A percentile compares a stretch with the other conserved stretches of the same genome.
These are phyloP conservation scores for Drosophila mulleri DNA, from an alignment of 2,888 invertebrate genomes.

Conservation along the genomic window DNA sequence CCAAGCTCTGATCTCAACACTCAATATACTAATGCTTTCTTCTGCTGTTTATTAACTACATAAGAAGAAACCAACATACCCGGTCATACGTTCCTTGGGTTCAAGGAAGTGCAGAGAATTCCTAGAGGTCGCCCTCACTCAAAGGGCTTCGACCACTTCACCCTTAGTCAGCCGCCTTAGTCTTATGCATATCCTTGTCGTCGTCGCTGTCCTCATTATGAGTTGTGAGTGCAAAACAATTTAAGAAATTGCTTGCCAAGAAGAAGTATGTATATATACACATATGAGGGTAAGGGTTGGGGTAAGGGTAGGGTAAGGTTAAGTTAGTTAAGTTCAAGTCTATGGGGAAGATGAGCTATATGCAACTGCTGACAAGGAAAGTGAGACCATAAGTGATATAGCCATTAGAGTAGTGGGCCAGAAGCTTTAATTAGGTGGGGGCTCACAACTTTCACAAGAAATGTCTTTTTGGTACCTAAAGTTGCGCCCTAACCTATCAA, in stretches of 20 bases:
- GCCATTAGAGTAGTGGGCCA: not conserved
- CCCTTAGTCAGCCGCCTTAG: slow-evolving; percentile 6
- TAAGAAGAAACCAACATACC: not conserved
- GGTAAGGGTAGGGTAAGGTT: not conserved
- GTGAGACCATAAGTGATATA: not conserved
- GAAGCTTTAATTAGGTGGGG: not conserved
- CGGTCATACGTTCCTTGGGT: not conserved
- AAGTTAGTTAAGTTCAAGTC: not conserved
- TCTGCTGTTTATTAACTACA: not conserved
- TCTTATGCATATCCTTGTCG: slow-evolving; percentile 24
- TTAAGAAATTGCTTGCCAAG: slow-evolving; percentile 68
- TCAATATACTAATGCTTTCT: not conserved
- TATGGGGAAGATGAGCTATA: not conserved
- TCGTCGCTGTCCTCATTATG: slow-evolving; percentile 50
- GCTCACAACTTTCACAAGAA: not conserved
- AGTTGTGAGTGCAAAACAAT: slow-evolving; percentile 70
- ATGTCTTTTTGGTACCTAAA: not conserved
- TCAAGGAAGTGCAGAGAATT: slow-evolving; percentile 1
- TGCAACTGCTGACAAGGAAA: not conserved
- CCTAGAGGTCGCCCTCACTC: slow-evolving; percentile 3
- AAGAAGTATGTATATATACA: slow-evolving; percentile 11
- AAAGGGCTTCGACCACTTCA: not conserved
- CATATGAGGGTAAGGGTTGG: not conserved
- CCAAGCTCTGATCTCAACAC: not conserved
- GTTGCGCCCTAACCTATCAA: not conserved